Evolutionary conservation across 2,797 vertebrate genomes (phyloP).

Genomic region (Arnoldichthys spilopterus): DNA sequence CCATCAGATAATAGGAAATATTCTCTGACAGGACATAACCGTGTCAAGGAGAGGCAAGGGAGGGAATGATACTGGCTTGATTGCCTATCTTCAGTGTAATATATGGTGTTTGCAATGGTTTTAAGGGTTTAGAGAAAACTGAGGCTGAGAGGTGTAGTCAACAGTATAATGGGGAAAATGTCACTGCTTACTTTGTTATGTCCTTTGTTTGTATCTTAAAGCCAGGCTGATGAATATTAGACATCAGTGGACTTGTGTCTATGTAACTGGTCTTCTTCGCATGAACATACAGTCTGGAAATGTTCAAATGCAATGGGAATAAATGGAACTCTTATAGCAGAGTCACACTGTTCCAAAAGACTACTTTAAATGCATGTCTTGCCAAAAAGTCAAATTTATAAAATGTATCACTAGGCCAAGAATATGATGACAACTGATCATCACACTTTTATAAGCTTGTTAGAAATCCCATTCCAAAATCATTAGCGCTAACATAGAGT

Average conservation of each 20-base stretch:
- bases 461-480: too few relatives aligned
- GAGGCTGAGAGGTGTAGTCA: neutral
- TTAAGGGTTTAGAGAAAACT: slow-evolving; percentile 5
- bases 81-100: too few relatives aligned
- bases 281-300: neutral
- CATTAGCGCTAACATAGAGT: too few relatives aligned
- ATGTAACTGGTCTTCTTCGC: neutral
- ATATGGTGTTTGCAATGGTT: too few relatives aligned
- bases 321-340: neutral
- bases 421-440: too few relatives aligned
- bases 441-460: too few relatives aligned
- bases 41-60: slow-evolving; percentile 33
- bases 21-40: slow-evolving; percentile 51
- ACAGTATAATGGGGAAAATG: neutral
- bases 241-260: neutral
- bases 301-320: neutral
- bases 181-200: neutral
- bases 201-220: neutral
- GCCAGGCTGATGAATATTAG: neutral
- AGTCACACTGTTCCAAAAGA: neutral
- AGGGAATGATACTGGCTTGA: slow-evolving; percentile 39
- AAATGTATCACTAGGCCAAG: too few relatives aligned
- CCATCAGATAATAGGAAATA: slow-evolving; percentile 68
- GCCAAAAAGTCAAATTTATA: too few relatives aligned
- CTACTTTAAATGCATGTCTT: too few relatives aligned